Base-by-base conservation (phyloP, 2,888 invertebrate species). In the Troides aeacus region DNA sequence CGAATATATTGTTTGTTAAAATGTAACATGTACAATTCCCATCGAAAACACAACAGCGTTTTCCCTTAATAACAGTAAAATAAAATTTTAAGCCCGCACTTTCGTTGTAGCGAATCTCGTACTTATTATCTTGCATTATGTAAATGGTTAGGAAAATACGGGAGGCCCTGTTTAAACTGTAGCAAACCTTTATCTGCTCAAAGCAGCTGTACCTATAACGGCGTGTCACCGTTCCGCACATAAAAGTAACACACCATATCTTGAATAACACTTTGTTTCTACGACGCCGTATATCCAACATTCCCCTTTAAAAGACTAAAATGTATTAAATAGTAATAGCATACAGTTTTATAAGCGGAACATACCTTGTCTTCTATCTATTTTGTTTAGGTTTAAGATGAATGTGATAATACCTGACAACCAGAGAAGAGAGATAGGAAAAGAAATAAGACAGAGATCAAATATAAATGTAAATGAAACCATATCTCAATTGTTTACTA, bases 121-220 rank as follows among this genome's bases (percentile, higher is more conserved):
- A 21, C 56, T 70, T 70, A 70, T 62, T 70, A 67, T 57, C 50
- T 64, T 61, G 64, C 42, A 71, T 71, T 71, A 67, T 71, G 67
- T 57, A 64, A 71, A 71, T 64, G 70, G 67, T 68, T 21, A 69
- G 61, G 64, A 65, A 46, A 69, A 69, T 64, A 59, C 62, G 58
- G 12, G 12, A n/a, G 6, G 17, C 42, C 62, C 70, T 36, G 63
- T 85, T 86, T 84, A 88, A 85, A 84, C 79, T 81, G 79, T 75
- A 81, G 81, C 84, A 83, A 84, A 84, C 82, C 83, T 86, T 89
- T 90, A 90, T 90, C 89, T 82, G 78, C 78, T 74, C 76, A 74
- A 76, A 77, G 77, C 89, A 89, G 88, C 82, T 84, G 79, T 80
- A 82, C 81, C 81, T 78, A 73, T 74, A 73, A 71, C 70, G 72